Evolutionary conservation across 2,797 vertebrate genomes (phyloP).

Genomic region (Peromyscus eremicus): DNA sequence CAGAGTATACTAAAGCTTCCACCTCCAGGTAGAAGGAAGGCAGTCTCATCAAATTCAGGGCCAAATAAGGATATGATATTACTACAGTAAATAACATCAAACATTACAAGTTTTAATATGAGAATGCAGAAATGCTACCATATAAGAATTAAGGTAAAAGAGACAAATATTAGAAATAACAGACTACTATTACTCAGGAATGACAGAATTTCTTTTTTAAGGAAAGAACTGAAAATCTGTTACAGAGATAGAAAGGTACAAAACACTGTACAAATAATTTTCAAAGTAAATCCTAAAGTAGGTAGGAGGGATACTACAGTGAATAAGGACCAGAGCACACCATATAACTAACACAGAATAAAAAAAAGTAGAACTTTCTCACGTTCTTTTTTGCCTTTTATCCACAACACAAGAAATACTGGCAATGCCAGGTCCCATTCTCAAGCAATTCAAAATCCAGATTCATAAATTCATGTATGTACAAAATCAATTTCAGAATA

Average conservation of each 20-base stretch:
- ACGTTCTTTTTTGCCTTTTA: not conserved
- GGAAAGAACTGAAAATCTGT: slow-evolving; percentile 20
- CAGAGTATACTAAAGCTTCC: not conserved
- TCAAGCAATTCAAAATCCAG: slow-evolving; percentile 35
- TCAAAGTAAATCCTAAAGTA: not conserved
- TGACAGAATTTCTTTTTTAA: not conserved
- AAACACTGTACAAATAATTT: slow-evolving; percentile 3
- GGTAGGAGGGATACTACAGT: not conserved
- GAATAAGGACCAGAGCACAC: not conserved
- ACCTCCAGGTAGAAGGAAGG: not conserved
- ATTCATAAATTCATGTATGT: slow-evolving; percentile 43
- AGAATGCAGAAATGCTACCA: not conserved
- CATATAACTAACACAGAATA: not conserved
- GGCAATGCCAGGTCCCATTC: slow-evolving; percentile 1
- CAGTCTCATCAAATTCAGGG: slow-evolving; percentile 9
- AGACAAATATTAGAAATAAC: slow-evolving; percentile 5
- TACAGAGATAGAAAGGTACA: not conserved
- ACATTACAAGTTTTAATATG: not conserved
- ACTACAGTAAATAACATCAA: not conserved
- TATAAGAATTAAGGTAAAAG: slow-evolving; percentile 50
- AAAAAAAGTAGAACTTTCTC: slow-evolving; percentile 38
- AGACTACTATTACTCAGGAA: not conserved
- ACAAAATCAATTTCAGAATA: slow-evolving; percentile 67
- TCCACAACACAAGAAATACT: slow-evolving; percentile 42
- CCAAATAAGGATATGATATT: not conserved